Conservation (phyloP, 2,113 vertebrate species). For the Petaurus breviceps region DNA sequence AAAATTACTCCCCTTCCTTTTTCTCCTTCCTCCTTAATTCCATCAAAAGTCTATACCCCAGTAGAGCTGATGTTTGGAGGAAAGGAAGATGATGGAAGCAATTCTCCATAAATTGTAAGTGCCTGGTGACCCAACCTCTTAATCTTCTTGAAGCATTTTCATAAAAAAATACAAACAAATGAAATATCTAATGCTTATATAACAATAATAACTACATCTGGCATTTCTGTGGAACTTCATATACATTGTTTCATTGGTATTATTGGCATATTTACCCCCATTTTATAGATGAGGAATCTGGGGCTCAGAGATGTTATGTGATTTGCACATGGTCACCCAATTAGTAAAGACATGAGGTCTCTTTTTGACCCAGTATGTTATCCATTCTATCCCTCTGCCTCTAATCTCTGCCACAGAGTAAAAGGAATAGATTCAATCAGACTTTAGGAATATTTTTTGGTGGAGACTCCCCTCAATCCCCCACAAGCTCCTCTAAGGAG, state of each 20-base stretch:
- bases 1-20: not conserved
- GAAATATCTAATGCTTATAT: not conserved
- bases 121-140: not conserved
- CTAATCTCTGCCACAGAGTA: no score
- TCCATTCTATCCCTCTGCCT: no score
- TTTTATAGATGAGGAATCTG: not conserved
- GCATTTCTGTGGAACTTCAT: no score
- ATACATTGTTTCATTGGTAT: no score
- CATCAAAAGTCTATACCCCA: not conserved
- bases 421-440: no score
- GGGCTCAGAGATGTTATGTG: not conserved
- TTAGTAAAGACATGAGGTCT: no score
- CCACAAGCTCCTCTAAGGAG: not conserved
- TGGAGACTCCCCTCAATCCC: no score
- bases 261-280: not conserved
- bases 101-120: not conserved
- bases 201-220: not conserved
- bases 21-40: not conserved
- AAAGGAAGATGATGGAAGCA: not conserved
- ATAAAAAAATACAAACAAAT: not conserved
- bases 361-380: no score
- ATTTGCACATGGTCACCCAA: not conserved
- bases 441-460: no score
- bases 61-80: not conserved
- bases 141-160: not conserved